phyloP scores from a whole-genome alignment of 2,888 invertebrate species.

The Nipponacmea schrenckii region DNA sequence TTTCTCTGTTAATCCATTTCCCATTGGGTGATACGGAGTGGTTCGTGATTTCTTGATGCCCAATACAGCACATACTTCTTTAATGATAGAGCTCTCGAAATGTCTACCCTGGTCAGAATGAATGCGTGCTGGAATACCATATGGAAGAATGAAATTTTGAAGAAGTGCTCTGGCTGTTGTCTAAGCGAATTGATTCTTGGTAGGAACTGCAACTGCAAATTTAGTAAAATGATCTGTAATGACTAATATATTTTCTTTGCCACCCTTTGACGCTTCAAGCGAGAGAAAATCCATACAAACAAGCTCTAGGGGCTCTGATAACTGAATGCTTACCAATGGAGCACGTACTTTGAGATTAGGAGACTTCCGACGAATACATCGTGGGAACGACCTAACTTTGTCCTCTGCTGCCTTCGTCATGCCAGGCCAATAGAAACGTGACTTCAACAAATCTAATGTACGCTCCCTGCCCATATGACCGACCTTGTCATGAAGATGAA shows the following conservation, averaged over 20 bases:
- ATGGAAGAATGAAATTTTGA: conserved; percentile 28
- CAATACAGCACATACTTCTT: too few species aligned
- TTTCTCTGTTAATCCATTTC: conserved; percentile 32
- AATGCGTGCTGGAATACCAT: conserved; percentile 27
- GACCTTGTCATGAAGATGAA: conserved; percentile 22
- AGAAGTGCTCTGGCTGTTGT: conserved; percentile 31
- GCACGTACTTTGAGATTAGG: conserved; percentile 1
- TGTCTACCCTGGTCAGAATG: conserved; percentile 32
- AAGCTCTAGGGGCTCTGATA: conserved; percentile 33
- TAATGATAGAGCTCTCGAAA: conserved; percentile 27
- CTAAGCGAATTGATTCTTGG: conserved; percentile 29
- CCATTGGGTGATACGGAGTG: conserved; percentile 33
- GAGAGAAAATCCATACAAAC: conserved; percentile 39
- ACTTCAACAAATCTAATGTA: conserved; percentile 24
- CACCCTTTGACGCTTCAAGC: conserved; percentile 24
- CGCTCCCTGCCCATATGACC: conserved; percentile 34
- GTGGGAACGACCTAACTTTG: conserved; percentile 29
- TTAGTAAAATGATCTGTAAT: conserved; percentile 28
- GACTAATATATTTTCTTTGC: conserved; percentile 15
- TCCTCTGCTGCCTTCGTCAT: conserved; percentile 29
- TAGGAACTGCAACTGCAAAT: conserved; percentile 27
- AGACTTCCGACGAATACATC: conserved; percentile 31
- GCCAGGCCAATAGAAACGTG: conserved; percentile 38
- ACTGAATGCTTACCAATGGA: conserved; percentile 24
- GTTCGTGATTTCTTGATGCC: conserved; percentile 30